phyloP scores from a whole-genome alignment of 2,888 invertebrate species.

The Aphidius colemani region DNA sequence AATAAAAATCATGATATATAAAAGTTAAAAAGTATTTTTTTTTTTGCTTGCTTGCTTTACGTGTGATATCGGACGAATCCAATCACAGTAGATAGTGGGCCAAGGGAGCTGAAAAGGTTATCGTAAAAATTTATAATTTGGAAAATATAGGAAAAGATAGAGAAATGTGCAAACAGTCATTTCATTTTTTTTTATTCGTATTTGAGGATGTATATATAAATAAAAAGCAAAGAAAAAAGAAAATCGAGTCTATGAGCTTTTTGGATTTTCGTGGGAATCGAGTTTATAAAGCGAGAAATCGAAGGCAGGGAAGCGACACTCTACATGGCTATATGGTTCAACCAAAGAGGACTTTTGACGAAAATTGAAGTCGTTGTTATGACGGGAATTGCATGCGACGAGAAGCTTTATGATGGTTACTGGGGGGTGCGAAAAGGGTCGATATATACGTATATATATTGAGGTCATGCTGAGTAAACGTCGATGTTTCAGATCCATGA shows the following conservation, averaged over 20 bases:
- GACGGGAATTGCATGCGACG: conserved; percentile 57
- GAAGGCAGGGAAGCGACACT: conserved; percentile 42
- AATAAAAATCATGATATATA: conserved; percentile 22
- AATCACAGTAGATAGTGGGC: conserved; percentile 38
- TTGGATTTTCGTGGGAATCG: conserved; percentile 51
- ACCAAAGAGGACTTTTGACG: conserved; percentile 57
- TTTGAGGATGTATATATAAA: no score
- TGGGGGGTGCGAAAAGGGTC: conserved; percentile 27
- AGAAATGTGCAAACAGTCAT: neutral
- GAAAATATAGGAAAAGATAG: conserved; percentile 49
- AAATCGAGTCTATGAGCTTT: conserved; percentile 29
- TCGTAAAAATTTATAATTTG: conserved; percentile 62
- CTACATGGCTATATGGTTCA: conserved; percentile 29
- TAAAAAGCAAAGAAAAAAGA: neutral
- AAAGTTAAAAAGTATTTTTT: conserved; percentile 20
- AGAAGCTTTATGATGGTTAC: conserved; percentile 44
- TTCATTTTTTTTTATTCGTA: no score
- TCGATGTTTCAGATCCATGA: no score
- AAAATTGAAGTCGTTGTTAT: conserved; percentile 60
- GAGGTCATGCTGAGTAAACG: no score
- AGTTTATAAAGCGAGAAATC: conserved; percentile 61
- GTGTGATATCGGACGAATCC: conserved; percentile 48
- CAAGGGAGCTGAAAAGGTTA: conserved; percentile 29
- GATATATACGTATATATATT: neutral
- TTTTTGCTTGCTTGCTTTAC: conserved; percentile 1